Percentiles rank a stretch among this genome's conserved stretches.
Conservation (phyloP, 2,888 invertebrate genomes). For the Caenorhabditis wallacei region DNA sequence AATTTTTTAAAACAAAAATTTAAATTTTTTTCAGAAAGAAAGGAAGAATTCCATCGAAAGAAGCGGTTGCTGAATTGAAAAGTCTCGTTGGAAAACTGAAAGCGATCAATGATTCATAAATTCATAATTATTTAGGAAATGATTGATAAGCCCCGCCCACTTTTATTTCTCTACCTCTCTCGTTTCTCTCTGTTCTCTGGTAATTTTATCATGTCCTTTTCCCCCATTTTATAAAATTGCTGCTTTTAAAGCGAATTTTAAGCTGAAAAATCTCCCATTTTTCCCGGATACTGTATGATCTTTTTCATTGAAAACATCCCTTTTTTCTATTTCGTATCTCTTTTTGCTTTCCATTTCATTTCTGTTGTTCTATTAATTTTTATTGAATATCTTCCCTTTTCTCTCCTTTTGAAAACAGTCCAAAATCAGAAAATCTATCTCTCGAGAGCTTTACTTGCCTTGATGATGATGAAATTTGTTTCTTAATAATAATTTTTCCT, state of each 20-base stretch:
- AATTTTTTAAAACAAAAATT: too few relatives aligned
- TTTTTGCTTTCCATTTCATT: not conserved
- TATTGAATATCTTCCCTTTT: slow-evolving; percentile 6
- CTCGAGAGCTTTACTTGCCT: slow-evolving; percentile 51
- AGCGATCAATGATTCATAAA: slow-evolving; percentile 31
- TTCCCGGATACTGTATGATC: slow-evolving; percentile 4
- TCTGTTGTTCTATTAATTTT: too few relatives aligned
- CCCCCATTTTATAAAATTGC: too few relatives aligned
- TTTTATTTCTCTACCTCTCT: not conserved
- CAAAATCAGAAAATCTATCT: not conserved
- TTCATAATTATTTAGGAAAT: not conserved
- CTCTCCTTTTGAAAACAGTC: too few relatives aligned
- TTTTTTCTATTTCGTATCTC: not conserved
- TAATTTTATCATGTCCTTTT: too few relatives aligned
- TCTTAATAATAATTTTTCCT: too few relatives aligned
- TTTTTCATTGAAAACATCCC: not conserved
- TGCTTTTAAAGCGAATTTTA: too few relatives aligned
- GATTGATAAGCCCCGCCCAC: not conserved
- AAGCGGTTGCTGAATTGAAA: slow-evolving; percentile 44
- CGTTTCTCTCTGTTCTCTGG: too few relatives aligned
- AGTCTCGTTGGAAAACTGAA: slow-evolving; percentile 39
- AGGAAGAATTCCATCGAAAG: slow-evolving; percentile 38
- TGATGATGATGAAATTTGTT: slow-evolving; percentile 11
- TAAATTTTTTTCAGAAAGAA: slow-evolving; percentile 17
- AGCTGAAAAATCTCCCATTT: too few relatives aligned